Percentiles rank a stretch among this genome's conserved stretches.
These are phyloP conservation scores for Rhogogaster chlorosoma DNA, from an alignment of 2,888 invertebrate genomes.

Conservation along the genomic window DNA sequence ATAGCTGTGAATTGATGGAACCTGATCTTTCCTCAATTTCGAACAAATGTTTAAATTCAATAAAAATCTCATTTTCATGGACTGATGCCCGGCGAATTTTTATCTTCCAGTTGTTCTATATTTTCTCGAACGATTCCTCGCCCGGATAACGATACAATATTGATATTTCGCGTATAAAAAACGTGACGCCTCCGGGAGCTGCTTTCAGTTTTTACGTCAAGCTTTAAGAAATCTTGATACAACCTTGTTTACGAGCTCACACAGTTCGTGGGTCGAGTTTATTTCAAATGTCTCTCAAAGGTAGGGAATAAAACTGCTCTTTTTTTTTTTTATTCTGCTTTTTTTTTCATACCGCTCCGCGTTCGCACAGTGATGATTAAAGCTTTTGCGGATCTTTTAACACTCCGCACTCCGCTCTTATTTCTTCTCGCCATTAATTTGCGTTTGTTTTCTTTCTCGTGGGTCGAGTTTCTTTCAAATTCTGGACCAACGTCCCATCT, in stretches of 20 bases:
- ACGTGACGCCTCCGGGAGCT: neutral
- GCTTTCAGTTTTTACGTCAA: conserved; percentile 6
- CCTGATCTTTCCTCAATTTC: neutral
- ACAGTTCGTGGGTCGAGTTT: neutral
- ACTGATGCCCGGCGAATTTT: neutral
- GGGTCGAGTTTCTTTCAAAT: neutral
- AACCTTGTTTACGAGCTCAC: neutral
- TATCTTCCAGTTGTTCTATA: neutral
- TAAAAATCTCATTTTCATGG: neutral
- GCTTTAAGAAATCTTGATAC: neutral
- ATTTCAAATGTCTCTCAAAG: conserved; percentile 25
- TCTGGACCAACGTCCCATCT: neutral
- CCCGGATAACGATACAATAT: neutral
- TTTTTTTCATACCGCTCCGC: neutral
- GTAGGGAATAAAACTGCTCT: conserved; percentile 29
- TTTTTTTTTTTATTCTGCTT: conserved; percentile 1
- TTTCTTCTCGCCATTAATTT: conserved; percentile 5
- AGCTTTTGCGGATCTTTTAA: conserved; percentile 13
- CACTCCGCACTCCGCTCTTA: neutral
- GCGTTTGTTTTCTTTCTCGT: neutral
- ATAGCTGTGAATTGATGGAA: neutral
- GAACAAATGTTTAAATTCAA: conserved; percentile 9
- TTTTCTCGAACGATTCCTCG: neutral
- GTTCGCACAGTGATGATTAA: conserved; percentile 3
- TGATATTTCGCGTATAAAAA: neutral